A percentile compares a stretch with the other conserved stretches of the same genome.
phyloP scores from a whole-genome alignment of 1,140 invertebrate species.

The Drosophila murphyi region DNA sequence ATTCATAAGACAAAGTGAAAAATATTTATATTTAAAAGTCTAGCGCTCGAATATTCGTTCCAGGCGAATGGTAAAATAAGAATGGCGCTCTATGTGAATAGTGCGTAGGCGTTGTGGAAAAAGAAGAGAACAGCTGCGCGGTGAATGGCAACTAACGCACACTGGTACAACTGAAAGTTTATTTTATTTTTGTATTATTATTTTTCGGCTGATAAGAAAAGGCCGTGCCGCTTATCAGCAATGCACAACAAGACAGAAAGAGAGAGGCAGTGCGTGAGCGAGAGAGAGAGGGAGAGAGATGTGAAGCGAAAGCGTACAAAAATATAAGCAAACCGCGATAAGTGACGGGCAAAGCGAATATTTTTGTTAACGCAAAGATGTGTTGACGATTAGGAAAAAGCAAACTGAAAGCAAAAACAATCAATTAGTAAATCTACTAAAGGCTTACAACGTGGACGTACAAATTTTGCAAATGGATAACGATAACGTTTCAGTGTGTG shows the following conservation, averaged over 20 bases:
- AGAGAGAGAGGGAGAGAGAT: slow-evolving; percentile 49
- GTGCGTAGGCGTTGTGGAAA: slow-evolving; percentile 8
- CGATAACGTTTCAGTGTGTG: slow-evolving; percentile 6
- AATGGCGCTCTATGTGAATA: slow-evolving; percentile 13
- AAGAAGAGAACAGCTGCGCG: slow-evolving; percentile 26
- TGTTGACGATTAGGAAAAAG: slow-evolving; percentile 23
- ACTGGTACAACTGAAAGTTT: slow-evolving; percentile 7
- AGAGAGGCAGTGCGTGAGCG: slow-evolving; percentile 32
- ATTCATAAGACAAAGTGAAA: slow-evolving; percentile 4
- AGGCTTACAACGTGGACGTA: slow-evolving; percentile 50
- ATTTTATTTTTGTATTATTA: slow-evolving; percentile 48
- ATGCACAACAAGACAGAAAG: slow-evolving; percentile 73
- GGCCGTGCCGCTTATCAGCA: slow-evolving; percentile 69
- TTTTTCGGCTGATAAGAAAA: slow-evolving; percentile 71
- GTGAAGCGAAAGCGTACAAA: slow-evolving; percentile 66
- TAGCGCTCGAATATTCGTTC: slow-evolving; percentile 13
- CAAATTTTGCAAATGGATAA: slow-evolving; percentile 39
- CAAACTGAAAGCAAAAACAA: slow-evolving; percentile 47
- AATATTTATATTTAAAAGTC: slow-evolving; percentile 10
- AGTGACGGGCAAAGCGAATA: slow-evolving; percentile 56
- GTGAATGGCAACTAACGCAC: slow-evolving; percentile 56
- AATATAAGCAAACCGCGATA: slow-evolving; percentile 75
- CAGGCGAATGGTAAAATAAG: background rate
- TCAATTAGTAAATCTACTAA: slow-evolving; percentile 66
- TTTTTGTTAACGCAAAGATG: slow-evolving; percentile 38